phyloP scores from a whole-genome alignment of 1,140 invertebrate genomes.

The Sipha flava region DNA sequence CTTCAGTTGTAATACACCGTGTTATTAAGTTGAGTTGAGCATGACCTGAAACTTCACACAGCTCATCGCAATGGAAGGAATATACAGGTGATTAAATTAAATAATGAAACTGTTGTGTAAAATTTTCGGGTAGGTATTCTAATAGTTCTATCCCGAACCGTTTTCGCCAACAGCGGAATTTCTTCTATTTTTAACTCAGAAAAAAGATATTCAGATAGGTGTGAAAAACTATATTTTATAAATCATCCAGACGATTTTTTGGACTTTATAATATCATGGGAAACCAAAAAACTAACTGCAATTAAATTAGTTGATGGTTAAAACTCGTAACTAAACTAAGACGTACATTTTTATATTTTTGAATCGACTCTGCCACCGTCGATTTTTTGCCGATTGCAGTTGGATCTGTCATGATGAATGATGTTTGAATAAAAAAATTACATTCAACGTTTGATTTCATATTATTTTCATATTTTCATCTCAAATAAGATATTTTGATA shows the following conservation, averaged over 20 bases:
- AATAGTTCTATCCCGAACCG: no score
- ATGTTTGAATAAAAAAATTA: background rate
- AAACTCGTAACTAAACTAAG: conserved; percentile 39
- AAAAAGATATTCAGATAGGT: background rate
- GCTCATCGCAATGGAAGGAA: no score
- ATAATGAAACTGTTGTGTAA: no score
- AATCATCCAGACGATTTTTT: background rate
- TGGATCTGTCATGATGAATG: conserved; percentile 35
- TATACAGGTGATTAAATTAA: no score
- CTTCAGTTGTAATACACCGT: no score
- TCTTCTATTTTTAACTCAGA: background rate
- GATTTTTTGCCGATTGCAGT: conserved; percentile 37
- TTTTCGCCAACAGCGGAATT: no score
- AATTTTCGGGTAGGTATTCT: no score
- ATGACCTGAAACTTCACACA: no score
- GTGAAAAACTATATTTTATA: background rate
- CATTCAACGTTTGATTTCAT: background rate
- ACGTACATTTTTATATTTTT: conserved; percentile 18
- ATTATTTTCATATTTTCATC: background rate
- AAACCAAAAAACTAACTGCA: conserved; percentile 16
- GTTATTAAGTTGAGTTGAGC: no score
- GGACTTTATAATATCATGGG: conserved; percentile 18
- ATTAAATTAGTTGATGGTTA: conserved; percentile 36
- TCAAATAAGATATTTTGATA: no score
- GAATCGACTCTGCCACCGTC: conserved; percentile 40